These are phyloP conservation scores for Dorcus hopei DNA, from an alignment of 2,888 invertebrate species.

Conservation along the genomic window DNA sequence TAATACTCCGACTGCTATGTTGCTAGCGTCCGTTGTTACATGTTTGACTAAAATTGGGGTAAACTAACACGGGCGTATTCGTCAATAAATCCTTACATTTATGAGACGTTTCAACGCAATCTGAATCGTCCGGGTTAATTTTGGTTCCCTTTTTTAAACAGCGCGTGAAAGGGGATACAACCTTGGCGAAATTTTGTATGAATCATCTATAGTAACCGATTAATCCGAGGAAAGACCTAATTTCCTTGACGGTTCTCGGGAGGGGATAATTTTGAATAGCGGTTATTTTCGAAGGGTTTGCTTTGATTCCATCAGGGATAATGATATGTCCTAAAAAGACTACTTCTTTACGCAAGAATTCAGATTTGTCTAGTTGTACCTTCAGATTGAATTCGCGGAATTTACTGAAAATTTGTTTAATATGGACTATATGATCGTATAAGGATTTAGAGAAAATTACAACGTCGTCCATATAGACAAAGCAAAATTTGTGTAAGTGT, in stretches of 20 bases:
- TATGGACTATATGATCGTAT: conserved; percentile 10
- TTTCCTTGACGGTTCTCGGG: conserved; percentile 5
- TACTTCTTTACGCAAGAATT: conserved; percentile 17
- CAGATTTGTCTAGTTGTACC: not conserved
- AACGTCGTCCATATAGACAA: conserved; percentile 18
- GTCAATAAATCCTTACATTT: conserved; percentile 18
- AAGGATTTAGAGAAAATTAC: conserved; percentile 10
- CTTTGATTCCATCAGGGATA: not conserved
- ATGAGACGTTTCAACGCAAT: conserved; percentile 7
- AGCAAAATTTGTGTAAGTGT: conserved; percentile 12
- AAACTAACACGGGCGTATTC: conserved; percentile 17
- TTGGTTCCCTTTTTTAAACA: not conserved
- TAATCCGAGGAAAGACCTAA: too few relatives aligned
- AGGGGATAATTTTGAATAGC: conserved; percentile 11
- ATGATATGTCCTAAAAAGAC: not conserved
- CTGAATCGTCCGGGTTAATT: not conserved
- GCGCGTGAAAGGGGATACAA: conserved; percentile 8
- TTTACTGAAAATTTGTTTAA: conserved; percentile 13
- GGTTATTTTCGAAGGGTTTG: conserved; percentile 10
- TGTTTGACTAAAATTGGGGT: conserved; percentile 2
- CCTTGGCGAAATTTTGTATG: not conserved
- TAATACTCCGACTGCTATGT: conserved; percentile 21
- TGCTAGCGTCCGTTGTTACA: conserved; percentile 19
- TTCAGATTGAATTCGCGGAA: conserved; percentile 13
- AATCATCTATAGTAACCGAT: too few relatives aligned